Evolutionary conservation across 2,888 invertebrate species (phyloP).

Genomic region (Ariolimax columbianus): DNA sequence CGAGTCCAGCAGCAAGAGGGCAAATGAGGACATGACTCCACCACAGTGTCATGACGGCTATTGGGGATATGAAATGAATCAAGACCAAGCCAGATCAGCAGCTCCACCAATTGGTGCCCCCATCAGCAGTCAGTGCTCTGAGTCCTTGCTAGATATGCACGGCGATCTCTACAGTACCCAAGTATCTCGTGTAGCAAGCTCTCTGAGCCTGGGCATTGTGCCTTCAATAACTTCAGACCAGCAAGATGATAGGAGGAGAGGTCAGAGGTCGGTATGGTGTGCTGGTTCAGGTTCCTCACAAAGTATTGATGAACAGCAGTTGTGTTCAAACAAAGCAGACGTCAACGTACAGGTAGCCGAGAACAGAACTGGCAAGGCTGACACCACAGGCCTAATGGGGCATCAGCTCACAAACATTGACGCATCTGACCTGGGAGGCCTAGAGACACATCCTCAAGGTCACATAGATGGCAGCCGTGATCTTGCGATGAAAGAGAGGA

Average conservation of each 20-base stretch:
- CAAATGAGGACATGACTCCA: background rate
- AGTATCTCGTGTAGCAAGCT: constrained; percentile 4
- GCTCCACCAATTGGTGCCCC: background rate
- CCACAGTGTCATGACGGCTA: background rate
- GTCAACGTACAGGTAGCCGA: background rate
- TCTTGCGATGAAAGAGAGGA: background rate
- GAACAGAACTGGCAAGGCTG: background rate
- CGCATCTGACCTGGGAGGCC: no score
- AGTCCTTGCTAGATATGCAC: constrained; percentile 58
- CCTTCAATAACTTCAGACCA: background rate
- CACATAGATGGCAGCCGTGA: background rate
- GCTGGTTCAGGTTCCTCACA: background rate
- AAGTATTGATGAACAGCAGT: background rate
- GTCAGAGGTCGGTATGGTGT: background rate
- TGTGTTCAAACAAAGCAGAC: background rate
- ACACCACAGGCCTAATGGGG: no score
- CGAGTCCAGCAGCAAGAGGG: background rate
- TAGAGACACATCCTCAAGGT: background rate
- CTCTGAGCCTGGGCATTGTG: background rate
- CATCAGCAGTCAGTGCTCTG: constrained; percentile 59
- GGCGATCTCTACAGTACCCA: constrained; percentile 64
- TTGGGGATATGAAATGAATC: background rate
- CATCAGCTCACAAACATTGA: no score
- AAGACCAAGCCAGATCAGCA: no score
- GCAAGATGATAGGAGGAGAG: background rate